Conservation (phyloP, 2,113 vertebrate genomes). For the Nibea coibor region DNA sequence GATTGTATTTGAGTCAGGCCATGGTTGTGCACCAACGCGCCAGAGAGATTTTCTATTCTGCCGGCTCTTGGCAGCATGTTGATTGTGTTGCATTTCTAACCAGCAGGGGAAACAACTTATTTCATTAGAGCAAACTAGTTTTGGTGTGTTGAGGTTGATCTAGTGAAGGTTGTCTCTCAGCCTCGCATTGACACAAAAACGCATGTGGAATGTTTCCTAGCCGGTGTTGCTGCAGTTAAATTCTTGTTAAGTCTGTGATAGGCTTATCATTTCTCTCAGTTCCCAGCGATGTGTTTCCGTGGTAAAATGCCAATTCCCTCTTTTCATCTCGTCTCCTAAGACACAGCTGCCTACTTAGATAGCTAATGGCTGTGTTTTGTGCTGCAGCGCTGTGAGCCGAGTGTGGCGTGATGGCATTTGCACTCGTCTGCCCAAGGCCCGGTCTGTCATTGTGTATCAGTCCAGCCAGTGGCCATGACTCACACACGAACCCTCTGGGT, state of each 20-base stretch:
- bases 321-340: conserved; percentile 51
- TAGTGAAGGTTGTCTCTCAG: conserved; percentile 29
- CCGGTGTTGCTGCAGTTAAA: conserved; percentile 17
- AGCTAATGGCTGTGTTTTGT: conserved; percentile 61
- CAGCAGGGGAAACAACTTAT: conserved; percentile 10
- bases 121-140: not conserved
- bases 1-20: conserved; percentile 47
- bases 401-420: conserved; percentile 73
- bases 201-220: conserved; percentile 42
- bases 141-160: conserved; percentile 10
- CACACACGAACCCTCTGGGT: conserved; percentile 65
- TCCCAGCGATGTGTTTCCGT: conserved; percentile 48
- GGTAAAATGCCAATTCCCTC: conserved; percentile 51
- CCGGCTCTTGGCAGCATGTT: conserved; percentile 29
- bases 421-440: conserved; percentile 63
- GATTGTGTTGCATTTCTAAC: conserved; percentile 39
- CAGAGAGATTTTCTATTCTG: conserved; percentile 38
- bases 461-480: conserved; percentile 70
- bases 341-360: conserved; percentile 60
- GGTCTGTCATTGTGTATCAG: conserved; percentile 72
- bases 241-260: conserved; percentile 50
- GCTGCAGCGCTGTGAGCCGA: conserved; percentile 36
- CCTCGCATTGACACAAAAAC: conserved; percentile 34
- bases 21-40: conserved; percentile 50
- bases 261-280: conserved; percentile 29